Evolutionary conservation across 2,113 vertebrate species (phyloP).

Genomic region (Neodon shergylaensis): DNA sequence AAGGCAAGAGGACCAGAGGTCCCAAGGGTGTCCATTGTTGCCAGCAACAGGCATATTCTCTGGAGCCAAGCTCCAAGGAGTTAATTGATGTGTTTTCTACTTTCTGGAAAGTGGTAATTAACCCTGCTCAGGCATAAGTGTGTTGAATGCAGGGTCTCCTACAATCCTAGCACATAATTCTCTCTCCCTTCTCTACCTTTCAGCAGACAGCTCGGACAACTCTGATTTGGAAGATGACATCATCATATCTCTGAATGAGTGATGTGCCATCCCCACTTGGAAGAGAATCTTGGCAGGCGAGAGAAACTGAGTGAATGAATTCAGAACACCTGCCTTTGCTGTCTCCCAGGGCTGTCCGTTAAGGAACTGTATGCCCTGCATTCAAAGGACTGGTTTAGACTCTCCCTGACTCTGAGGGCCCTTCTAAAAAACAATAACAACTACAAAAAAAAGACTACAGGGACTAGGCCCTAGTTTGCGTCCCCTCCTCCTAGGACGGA

Average conservation of each 20-base stretch:
- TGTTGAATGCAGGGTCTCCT: not conserved
- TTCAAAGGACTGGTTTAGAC: conserved; percentile 69
- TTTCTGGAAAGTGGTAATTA: conserved; percentile 64
- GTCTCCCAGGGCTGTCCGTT: conserved; percentile 69
- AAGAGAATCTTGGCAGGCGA: conserved; percentile 79
- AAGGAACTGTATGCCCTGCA: conserved; percentile 77
- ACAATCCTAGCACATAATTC: conserved; percentile 57
- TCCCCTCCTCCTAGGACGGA: conserved; percentile 81
- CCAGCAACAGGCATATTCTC: conserved; percentile 46
- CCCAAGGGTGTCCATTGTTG: conserved; percentile 34
- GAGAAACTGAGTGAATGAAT: conserved; percentile 80
- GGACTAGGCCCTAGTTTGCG: conserved; percentile 81
- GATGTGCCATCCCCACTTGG: conserved; percentile 68
- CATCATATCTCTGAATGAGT: conserved; percentile 93
- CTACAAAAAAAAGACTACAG: conserved; percentile 75
- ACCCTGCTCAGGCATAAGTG: not conserved
- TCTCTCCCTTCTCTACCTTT: conserved; percentile 75
- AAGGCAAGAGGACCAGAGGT: conserved; percentile 25
- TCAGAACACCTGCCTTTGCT: conserved; percentile 73
- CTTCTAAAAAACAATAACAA: conserved; percentile 49
- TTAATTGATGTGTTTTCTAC: conserved; percentile 71
- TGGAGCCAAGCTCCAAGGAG: conserved; percentile 65
- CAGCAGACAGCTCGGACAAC: conserved; percentile 97
- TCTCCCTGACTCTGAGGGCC: conserved; percentile 58
- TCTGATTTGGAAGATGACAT: conserved; percentile 99